phyloP scores from a whole-genome alignment of 2,797 vertebrate genomes.

The Etheostoma nigrum region DNA sequence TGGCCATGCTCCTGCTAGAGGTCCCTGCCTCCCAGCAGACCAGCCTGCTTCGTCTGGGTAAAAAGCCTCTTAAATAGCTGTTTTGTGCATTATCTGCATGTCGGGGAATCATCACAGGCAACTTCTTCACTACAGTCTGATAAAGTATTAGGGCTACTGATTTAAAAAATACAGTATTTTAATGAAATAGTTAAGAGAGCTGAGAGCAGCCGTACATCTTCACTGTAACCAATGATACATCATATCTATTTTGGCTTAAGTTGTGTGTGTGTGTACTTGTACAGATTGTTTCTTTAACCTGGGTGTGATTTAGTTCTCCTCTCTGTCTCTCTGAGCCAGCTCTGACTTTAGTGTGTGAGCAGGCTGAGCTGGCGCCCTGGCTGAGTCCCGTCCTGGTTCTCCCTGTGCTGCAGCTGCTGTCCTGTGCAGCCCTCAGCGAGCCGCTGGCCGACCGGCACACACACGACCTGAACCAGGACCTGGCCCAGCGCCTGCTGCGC shows the following conservation, averaged over 20 bases:
- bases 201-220: not conserved
- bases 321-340: conserved; percentile 73
- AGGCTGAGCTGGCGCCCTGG: conserved; percentile 70
- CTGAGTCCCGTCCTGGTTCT: conserved; percentile 86
- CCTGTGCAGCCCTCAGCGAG: conserved; percentile 86
- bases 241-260: not conserved
- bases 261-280: not conserved
- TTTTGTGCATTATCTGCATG: not conserved
- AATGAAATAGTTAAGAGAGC: too few relatives aligned
- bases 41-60: conserved; percentile 90
- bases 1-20: conserved; percentile 89
- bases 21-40: conserved; percentile 90
- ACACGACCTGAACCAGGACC: conserved; percentile 80
- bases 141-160: not conserved
- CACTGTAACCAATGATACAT: not conserved
- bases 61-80: not conserved
- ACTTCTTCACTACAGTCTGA: not conserved
- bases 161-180: too few relatives aligned
- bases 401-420: conserved; percentile 91
- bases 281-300: not conserved
- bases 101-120: not conserved
- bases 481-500: conserved; percentile 85
- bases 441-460: conserved; percentile 80
- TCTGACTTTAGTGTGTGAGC: conserved; percentile 81
- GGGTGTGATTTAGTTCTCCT: not conserved